Evolutionary conservation across 2,888 invertebrate genomes (phyloP), one percentile per base, ranked within the genome.

Genomic region (Philereme vetulata): DNA sequence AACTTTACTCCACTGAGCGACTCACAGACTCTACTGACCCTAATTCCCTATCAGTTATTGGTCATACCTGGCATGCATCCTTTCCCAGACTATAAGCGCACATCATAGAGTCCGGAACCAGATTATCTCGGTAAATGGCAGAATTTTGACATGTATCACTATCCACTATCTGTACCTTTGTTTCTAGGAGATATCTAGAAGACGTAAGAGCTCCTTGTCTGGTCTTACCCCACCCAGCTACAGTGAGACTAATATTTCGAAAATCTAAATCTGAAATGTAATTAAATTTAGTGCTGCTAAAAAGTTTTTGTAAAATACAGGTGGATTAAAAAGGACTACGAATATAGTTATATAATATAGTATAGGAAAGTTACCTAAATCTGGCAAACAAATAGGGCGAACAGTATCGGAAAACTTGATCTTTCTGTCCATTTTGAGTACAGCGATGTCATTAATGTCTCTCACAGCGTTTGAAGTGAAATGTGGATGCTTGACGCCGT

Each of bases 1-100:
- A 2, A 21, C 21, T 21, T 21, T n/a, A n/a, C 21, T 21, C 21
- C 21, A 21, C 21, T 21, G 21, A 21, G 21, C 2, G 21, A 21
- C 21, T 21, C 21, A 1, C 21, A 21, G 21, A 21, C 21, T 21
- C 21, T 21, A 2, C 1, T 21, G 21, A 21, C 21, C 21, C 21
- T 21, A n/a, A 21, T 21, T 21, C 21, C 21, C 21, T 21, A 21
- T 21, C 21, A 21, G 21, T 21, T 21, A 21, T 21, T 21, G 21
- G 21, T 21, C 63, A 70, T 81, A 94, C 94, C 93, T 94, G 94
- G 74, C 95, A 95, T 0, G 94, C 93, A 72, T 95, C 95, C 60
- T 93, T 93, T 36, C 93, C 84, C 68, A 93, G 76, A 72, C 86
- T 86, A 74, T 92, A 93, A 36, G 95, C 95, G 74, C 95, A 95